Base-by-base conservation (phyloP, 2,888 invertebrate species). In the Tricholauxania praeusta region DNA sequence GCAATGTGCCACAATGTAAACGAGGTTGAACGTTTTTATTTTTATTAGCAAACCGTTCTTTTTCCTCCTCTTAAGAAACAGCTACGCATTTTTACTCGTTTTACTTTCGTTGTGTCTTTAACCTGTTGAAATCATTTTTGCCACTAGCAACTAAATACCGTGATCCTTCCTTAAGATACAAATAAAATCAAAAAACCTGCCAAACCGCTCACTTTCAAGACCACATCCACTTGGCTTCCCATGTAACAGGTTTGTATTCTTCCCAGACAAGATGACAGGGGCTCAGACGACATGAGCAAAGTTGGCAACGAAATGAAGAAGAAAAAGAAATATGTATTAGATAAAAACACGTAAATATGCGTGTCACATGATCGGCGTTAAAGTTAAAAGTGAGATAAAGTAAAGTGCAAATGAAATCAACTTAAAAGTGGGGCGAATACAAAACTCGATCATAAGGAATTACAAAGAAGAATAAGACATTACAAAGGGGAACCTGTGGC, bases 391-490 rank as follows among this genome's bases (percentile, higher is more conserved):
- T 17, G 47, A 47, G 48, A 19, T 14, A 28, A 55, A 57, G 49
- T 39, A 49, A 39, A 14, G 49, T 19, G 32, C 19, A 19, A 47
- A 49, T 15, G 59, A 65, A 71, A 48, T 47, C 28, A 51, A 15
- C 17, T 65, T 19, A 71, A 65, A 71, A 71, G 71, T 71, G 59
- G 71, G 71, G 14, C 71, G 65, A 55, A 39, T 32, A 53, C 55
- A 55, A 48, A n/a, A 28, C 19, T 39, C 28, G 66, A 17, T 32
- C 53, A 53, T 12, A 7, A 66, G 32, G 15, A 39, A 28, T 53
- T 39, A 48, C 3, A 39, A 63, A 52, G 22, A 65, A 28, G 22
- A 28, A 28, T 22, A 57, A 57, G 28, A 15, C 19, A 28, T 57
- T 12, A 14, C 8, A 28, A 28, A 22, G 28, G 57, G 48, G 19